Base-by-base conservation (phyloP, 2,797 vertebrate genomes). In the Hippopotamyrus pictus region DNA sequence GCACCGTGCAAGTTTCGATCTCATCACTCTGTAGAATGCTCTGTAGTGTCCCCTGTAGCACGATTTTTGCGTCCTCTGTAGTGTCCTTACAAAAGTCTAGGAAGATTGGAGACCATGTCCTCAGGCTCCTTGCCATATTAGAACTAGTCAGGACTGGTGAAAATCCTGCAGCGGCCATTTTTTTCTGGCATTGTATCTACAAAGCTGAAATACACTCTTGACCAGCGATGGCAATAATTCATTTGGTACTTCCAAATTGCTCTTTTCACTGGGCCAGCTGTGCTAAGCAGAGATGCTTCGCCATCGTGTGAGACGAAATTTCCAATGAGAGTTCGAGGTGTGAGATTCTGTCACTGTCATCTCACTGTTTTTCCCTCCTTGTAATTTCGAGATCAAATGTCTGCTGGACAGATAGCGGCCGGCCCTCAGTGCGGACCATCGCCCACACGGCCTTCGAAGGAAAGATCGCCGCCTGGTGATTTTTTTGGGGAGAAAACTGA, bases 1-100 rank as follows among this genome's bases (percentile, higher is more conserved):
- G 7, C 90, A 19, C 88, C 89, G 51, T 93, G 57, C 79, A 89
- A 92, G 93, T 93, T 89, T 90, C 41, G n/a, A 5, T 22, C 17
- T 44, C 33, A 54, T 46, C 33, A 46, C 8, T 44, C 73, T 41
- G 37, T 8, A 79, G 73, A 41, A 19, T 14, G 14, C 37, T 79
- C 73, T 79, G 73, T 79, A 79, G 33, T 54, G 53, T 22, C 37
- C 53, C n/a, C 86, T 87, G 54, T 87, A 46, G 83, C 48, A 65
- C 3, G 2, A 69, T 33, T 33, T 69, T 69, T 69, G 25, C 0
- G 11, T 69, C 25, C 62, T 69, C 46, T 14, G 22, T 50, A 19
- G 51, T 37, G n/a, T 5, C 69, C 17, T 44, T 25, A 59, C 85
- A 41, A 33, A 6, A 57, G 50, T 59, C 29, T 54, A 57, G 50